Percentiles rank a stretch among this genome's conserved stretches.
Evolutionary conservation across 2,888 invertebrate genomes (phyloP).

Genomic region (Agriopis leucophaearia): DNA sequence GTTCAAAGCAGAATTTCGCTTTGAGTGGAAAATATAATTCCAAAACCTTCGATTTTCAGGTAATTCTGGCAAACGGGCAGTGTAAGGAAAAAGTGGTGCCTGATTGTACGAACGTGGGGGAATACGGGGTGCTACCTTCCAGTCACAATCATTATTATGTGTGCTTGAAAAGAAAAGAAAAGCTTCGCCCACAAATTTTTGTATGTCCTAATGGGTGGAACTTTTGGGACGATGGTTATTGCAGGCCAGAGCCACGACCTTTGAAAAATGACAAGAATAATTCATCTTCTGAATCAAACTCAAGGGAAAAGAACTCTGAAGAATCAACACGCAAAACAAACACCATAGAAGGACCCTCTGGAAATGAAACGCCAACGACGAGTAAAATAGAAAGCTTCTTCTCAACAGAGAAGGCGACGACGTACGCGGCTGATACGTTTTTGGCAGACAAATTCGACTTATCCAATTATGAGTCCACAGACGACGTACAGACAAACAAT

Average conservation of each 20-base stretch:
- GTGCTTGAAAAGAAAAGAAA: constrained; percentile 64
- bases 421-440: constrained; percentile 73
- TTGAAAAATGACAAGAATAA: constrained; percentile 2
- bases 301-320: constrained; percentile 34
- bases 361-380: constrained; percentile 42
- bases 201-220: constrained; percentile 80
- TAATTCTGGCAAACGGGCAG: constrained; percentile 68
- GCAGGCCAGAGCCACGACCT: constrained; percentile 62
- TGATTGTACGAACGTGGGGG: constrained; percentile 66
- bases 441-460: constrained; percentile 78
- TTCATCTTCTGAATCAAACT: constrained; percentile 24
- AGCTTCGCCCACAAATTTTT: constrained; percentile 73
- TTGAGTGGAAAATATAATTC: constrained; percentile 13
- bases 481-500: constrained; percentile 57
- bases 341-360: not conserved
- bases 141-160: constrained; percentile 79
- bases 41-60: constrained; percentile 56
- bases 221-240: constrained; percentile 70
- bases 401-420: constrained; percentile 70
- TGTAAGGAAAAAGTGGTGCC: constrained; percentile 69
- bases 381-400: constrained; percentile 65
- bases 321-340: constrained; percentile 30
- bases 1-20: constrained; percentile 15
- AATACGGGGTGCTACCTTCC: constrained; percentile 62
- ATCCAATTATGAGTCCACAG: constrained; percentile 68